Base-by-base conservation (phyloP, 1,140 invertebrate species). In the Drosophila lacertosa region DNA sequence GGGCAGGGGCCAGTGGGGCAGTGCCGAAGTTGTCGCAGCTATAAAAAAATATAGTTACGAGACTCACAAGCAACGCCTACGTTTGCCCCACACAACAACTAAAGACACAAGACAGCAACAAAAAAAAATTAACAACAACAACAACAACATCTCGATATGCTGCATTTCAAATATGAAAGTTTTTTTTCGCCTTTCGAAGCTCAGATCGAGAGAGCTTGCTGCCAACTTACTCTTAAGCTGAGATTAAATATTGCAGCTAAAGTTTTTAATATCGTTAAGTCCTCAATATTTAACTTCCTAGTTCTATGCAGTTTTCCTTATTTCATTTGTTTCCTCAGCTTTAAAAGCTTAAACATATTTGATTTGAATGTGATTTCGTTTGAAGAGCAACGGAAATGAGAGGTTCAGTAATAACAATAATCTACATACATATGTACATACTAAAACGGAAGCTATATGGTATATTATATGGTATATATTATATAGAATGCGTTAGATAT, bases 141-240 rank as follows among this genome's bases (percentile, higher is more conserved):
- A 64, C 40, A 35, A 18, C 20, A 53, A 62, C 48, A 63, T 24
- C 48, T 33, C 42, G 16, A 32, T 22, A 55, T 64, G 67, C 57
- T 70, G 67, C 67, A 65, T 51, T 65, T 57, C 42, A 70, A 65
- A 65, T 65, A 70, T 70, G 67, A 70, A 70, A 70, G 67, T 70
- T 70, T 65, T 18, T 11, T 22, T 40, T 37, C 29, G 59, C 24
- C 48, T 69, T 32, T 37, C 16, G 15, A 60, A 35, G 51, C 62
- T 47, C 13, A 47, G 47, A 42, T 51, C 24, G 53, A 13, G 53
- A 42, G 16, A 42, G 22, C n/a, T n/a, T 18, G 33, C 50, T 64
- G 60, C 50, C 60, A 64, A 54, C 60, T 55, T 29, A 40, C 51
- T 37, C 11, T 22, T 16, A 15, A 40, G 24, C 39, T 35, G 37